Conservation (phyloP, 1,140 invertebrate species). For the Lethrus apterus region DNA sequence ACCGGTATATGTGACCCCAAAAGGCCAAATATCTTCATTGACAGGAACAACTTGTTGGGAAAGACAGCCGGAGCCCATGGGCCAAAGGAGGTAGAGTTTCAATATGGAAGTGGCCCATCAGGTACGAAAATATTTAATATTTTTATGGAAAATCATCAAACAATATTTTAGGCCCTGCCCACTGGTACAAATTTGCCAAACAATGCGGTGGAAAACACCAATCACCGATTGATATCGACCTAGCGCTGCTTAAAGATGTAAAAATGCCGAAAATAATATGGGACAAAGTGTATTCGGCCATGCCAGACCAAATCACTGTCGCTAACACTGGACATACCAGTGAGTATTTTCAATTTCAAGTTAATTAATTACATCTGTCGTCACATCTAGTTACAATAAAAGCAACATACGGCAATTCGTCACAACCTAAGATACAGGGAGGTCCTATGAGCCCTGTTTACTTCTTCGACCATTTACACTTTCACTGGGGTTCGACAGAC, state of each 20-base stretch:
- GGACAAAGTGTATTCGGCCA: neutral
- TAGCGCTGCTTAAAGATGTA: constrained; percentile 5
- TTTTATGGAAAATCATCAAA: neutral
- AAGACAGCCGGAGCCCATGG: neutral
- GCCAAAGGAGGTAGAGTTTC: neutral
- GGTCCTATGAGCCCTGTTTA: constrained; percentile 6
- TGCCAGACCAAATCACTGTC: constrained; percentile 10
- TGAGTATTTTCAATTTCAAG: neutral
- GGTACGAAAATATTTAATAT: neutral
- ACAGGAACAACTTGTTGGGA: constrained; percentile 12
- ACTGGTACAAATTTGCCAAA: constrained; percentile 9
- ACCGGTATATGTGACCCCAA: neutral
- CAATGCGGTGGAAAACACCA: constrained; percentile 11
- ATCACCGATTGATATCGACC: constrained; percentile 15
- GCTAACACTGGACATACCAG: constrained; percentile 4
- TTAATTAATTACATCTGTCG: neutral
- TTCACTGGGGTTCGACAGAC: constrained; percentile 14
- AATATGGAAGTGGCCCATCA: neutral
- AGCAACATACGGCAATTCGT: neutral
- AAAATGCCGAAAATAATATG: constrained; percentile 6
- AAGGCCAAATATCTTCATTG: constrained; percentile 10
- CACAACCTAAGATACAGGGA: constrained; percentile 5
- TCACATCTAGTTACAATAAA: neutral
- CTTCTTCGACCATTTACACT: constrained; percentile 10
- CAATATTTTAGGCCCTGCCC: constrained; percentile 10